Conservation (phyloP, 2,113 vertebrate genomes). For the Leiothrix lutea region DNA sequence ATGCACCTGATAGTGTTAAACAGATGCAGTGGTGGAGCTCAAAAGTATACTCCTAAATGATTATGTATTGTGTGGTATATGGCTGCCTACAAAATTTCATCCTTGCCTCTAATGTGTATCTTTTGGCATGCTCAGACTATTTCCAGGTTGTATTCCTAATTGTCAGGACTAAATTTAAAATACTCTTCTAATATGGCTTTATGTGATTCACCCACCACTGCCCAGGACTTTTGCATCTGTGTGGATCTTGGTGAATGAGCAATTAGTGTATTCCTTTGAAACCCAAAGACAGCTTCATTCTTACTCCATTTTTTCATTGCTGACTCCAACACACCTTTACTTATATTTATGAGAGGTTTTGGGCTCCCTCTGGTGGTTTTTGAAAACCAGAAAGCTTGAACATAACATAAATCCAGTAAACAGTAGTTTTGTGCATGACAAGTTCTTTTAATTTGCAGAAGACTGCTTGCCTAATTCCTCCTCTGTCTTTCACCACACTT, state of each 20-base stretch:
- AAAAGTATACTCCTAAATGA: background rate
- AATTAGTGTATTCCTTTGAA: background rate
- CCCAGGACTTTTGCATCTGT: background rate
- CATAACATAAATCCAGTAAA: background rate
- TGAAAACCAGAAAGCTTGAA: background rate
- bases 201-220: background rate
- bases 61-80: background rate
- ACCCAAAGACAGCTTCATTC: background rate
- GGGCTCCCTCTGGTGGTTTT: constrained; percentile 58
- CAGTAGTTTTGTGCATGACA: background rate
- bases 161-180: background rate
- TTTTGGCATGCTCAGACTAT: background rate
- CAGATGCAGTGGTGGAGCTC: background rate
- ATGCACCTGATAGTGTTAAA: background rate
- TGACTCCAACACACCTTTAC: background rate
- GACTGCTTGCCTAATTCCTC: background rate
- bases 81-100: background rate
- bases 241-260: background rate
- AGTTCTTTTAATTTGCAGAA: background rate
- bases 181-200: background rate
- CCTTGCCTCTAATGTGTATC: background rate
- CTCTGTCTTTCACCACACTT: background rate
- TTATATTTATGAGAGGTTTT: background rate
- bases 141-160: background rate
- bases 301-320: background rate